A percentile compares a stretch with the other conserved stretches of the same genome.
Conservation (phyloP, 2,797 vertebrate species). For the Darevskia mixta region DNA sequence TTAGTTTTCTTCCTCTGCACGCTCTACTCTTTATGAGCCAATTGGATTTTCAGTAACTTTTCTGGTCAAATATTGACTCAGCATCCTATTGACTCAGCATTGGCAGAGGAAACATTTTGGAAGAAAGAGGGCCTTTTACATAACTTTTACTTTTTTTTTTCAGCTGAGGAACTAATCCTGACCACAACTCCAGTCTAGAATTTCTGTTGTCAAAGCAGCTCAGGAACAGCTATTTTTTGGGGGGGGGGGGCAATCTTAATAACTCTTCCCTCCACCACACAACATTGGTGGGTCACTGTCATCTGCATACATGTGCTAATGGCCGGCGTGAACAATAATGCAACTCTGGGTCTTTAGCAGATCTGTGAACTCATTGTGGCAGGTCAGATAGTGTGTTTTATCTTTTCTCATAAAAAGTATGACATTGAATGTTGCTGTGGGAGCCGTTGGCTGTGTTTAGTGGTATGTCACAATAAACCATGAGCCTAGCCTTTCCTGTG, state of each 20-base stretch:
- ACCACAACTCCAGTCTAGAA: background rate
- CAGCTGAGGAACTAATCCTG: background rate
- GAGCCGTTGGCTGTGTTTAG: background rate
- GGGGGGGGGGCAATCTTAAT: background rate
- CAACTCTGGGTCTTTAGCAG: background rate
- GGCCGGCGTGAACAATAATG: background rate
- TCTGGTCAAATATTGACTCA: constrained; percentile 57
- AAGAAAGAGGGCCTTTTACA: constrained; percentile 41
- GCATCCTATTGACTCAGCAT: constrained; percentile 39
- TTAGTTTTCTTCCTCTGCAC: constrained; percentile 56
- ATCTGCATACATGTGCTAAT: background rate
- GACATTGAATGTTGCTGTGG: background rate
- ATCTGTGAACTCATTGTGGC: background rate
- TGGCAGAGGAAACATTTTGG: constrained; percentile 46
- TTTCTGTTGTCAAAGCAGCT: constrained; percentile 26
- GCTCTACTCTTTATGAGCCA: constrained; percentile 39
- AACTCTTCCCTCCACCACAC: too few species aligned
- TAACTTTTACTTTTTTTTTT: constrained; percentile 20
- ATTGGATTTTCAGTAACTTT: constrained; percentile 45
- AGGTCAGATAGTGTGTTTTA: too few species aligned
- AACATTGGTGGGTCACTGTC: too few species aligned
- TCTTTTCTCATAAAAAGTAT: background rate
- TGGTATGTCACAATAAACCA: background rate
- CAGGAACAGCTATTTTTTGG: background rate
- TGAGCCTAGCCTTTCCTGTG: background rate